Percentiles rank a stretch among this genome's conserved stretches.
Evolutionary conservation across 2,113 vertebrate genomes (phyloP).

Genomic region (Chionomys nivalis): DNA sequence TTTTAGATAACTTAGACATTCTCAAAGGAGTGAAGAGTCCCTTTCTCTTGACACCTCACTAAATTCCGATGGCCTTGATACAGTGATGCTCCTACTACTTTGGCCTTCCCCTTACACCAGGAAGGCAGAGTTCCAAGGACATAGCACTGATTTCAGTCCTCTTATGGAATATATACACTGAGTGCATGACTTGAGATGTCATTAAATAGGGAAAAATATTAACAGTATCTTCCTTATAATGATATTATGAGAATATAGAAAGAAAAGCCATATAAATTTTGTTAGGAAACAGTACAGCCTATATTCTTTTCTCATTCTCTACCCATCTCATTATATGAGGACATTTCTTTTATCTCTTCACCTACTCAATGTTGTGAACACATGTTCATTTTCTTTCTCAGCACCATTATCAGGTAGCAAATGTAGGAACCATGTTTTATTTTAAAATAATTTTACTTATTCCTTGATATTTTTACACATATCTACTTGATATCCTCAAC

Average conservation of each 20-base stretch:
- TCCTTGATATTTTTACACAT: background rate
- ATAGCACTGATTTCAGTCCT: background rate
- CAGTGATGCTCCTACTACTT: background rate
- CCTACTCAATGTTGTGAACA: background rate
- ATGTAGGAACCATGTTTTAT: background rate
- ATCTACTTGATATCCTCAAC: no score
- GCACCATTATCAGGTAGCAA: background rate
- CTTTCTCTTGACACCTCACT: background rate
- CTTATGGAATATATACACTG: background rate
- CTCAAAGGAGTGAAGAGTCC: no score
- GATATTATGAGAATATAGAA: background rate
- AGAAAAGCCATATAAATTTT: conserved; percentile 13
- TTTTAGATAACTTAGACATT: background rate
- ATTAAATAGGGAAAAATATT: background rate
- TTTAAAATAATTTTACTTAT: background rate
- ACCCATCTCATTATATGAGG: background rate
- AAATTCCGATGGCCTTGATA: background rate
- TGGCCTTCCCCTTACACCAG: background rate
- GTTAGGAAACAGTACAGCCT: background rate
- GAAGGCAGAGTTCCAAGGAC: background rate
- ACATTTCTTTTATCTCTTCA: background rate
- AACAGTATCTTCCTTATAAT: background rate
- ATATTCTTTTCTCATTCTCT: background rate
- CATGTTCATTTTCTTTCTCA: background rate
- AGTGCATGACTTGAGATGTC: background rate